These are phyloP conservation scores for Ptychochromis oligacanthus DNA, from an alignment of 2,113 vertebrate genomes.

Conservation along the genomic window DNA sequence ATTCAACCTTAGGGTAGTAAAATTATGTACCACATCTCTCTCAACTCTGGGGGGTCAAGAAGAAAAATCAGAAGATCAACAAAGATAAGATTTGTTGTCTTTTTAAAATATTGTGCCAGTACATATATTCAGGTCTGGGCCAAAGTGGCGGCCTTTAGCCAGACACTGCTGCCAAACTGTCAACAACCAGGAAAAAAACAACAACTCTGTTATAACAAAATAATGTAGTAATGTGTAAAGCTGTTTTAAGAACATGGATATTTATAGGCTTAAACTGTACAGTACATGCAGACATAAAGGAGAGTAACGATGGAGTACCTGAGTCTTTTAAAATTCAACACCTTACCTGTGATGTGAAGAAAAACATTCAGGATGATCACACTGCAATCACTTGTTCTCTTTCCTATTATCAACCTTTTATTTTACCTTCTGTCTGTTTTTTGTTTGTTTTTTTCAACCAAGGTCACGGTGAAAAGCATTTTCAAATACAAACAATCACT, in stretches of 20 bases:
- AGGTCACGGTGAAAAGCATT: background rate
- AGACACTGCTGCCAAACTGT: background rate
- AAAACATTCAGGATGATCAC: background rate
- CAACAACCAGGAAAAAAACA: background rate
- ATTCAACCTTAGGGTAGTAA: background rate
- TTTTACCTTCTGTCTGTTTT: background rate
- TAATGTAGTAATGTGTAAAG: background rate
- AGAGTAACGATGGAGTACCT: background rate
- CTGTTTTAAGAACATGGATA: background rate
- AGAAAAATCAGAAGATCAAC: background rate
- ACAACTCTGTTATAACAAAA: background rate
- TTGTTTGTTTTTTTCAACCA: no score
- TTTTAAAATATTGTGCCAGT: background rate
- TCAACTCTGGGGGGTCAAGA: background rate
- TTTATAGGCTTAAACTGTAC: background rate
- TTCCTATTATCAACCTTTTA: background rate
- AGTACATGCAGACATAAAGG: background rate
- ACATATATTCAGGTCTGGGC: background rate
- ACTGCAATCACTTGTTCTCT: background rate
- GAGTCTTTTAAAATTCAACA: background rate
- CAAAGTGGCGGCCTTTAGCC: background rate
- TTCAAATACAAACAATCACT: background rate
- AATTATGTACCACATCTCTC: background rate
- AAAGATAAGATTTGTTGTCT: background rate
- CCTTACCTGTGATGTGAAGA: background rate